Evolutionary conservation across 2,797 vertebrate genomes (phyloP).

Genomic region (Gallinago solitaria): DNA sequence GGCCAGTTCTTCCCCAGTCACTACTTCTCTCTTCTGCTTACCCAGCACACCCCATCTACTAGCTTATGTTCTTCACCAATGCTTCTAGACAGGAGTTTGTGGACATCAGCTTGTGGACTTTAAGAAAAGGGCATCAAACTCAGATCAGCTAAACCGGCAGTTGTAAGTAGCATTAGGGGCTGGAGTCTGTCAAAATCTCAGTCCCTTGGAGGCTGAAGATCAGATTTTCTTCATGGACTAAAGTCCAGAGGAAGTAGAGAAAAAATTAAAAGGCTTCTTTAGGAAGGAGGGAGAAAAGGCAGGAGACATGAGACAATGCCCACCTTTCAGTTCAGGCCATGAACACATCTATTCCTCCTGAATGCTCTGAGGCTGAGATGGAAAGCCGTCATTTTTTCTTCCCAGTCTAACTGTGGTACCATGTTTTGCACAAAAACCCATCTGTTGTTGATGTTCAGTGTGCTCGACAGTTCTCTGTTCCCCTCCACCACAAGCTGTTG

Average conservation of each 20-base stretch:
- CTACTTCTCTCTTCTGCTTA: not conserved
- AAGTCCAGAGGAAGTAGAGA: not conserved
- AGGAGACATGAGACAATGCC: not conserved
- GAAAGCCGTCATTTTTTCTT: conserved; percentile 31
- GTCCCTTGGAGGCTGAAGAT: not conserved
- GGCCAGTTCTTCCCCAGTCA: not conserved
- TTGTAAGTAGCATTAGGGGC: not conserved
- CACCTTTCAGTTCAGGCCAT: not conserved
- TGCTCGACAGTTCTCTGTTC: conserved; percentile 55
- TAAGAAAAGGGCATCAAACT: not conserved
- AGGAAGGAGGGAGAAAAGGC: not conserved
- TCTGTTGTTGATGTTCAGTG: conserved; percentile 70
- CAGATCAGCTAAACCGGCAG: not conserved
- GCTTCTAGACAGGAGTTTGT: not conserved
- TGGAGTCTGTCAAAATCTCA: not conserved
- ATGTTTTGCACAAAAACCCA: conserved; percentile 65
- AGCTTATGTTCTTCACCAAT: not conserved
- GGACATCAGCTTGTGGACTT: not conserved
- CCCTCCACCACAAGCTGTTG: conserved; percentile 67
- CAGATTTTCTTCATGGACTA: not conserved
- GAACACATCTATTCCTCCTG: not conserved
- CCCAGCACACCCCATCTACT: not conserved
- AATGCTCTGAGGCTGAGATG: not conserved
- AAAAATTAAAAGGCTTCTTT: not conserved
- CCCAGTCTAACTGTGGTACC: conserved; percentile 25